Evolutionary conservation across 2,113 vertebrate genomes (phyloP).

Genomic region (Loxodonta africana): DNA sequence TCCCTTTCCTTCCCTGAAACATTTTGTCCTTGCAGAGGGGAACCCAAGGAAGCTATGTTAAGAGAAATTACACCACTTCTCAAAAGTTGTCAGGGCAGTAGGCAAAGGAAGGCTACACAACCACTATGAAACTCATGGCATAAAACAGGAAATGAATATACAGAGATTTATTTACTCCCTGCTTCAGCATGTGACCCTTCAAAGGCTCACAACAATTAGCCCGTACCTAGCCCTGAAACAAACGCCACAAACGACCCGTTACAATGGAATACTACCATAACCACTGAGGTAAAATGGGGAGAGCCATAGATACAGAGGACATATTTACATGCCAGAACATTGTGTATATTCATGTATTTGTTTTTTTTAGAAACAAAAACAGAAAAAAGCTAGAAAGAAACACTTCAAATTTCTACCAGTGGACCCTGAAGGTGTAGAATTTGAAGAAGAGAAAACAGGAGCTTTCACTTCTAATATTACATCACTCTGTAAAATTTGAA

Average conservation of each 20-base stretch:
- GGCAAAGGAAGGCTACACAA: neutral
- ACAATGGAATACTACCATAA: neutral
- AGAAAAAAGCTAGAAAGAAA: neutral
- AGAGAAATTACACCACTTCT: neutral
- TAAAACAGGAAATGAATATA: neutral
- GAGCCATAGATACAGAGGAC: neutral
- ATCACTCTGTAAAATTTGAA: neutral
- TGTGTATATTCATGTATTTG: neutral
- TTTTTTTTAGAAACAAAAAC: neutral
- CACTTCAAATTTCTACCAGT: neutral
- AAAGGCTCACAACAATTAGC: neutral
- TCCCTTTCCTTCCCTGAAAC: neutral
- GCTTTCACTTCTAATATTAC: constrained; percentile 32
- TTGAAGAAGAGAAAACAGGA: neutral
- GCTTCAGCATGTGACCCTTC: neutral
- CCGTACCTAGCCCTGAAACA: neutral
- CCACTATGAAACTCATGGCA: neutral
- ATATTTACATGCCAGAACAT: neutral
- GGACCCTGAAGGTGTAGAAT: neutral
- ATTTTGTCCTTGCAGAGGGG: neutral
- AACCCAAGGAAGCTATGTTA: neutral
- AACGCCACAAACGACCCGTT: neutral
- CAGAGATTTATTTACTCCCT: neutral
- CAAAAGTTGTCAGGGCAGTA: neutral
- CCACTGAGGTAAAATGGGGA: neutral